These are phyloP conservation scores for Pampusana beccarii DNA, from an alignment of 2,113 vertebrate species.

Conservation along the genomic window DNA sequence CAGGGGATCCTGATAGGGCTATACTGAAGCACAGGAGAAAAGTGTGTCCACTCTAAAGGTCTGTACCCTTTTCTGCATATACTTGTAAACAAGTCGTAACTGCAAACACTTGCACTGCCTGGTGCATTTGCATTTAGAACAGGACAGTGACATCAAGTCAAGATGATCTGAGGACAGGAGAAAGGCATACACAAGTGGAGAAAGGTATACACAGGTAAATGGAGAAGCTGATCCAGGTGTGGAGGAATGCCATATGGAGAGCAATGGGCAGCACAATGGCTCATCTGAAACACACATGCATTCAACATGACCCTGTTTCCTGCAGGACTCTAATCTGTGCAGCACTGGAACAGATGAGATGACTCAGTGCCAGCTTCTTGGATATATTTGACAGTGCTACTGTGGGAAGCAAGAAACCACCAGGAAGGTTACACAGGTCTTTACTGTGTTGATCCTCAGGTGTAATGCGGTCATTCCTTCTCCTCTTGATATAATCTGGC, in stretches of 20 bases:
- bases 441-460: not conserved
- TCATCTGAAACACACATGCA: not conserved
- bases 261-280: not conserved
- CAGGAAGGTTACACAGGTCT: not conserved
- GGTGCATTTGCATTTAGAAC: not conserved
- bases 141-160: not conserved
- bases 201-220: not conserved
- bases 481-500: not conserved
- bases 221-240: not conserved
- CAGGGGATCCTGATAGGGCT: not conserved
- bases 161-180: not conserved
- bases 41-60: not conserved
- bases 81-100: not conserved
- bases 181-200: not conserved
- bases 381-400: not conserved
- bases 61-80: not conserved
- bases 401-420: not conserved
- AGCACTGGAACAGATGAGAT: not conserved
- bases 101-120: not conserved
- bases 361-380: not conserved
- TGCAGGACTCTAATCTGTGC: not conserved
- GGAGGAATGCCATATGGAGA: rapidly evolving
- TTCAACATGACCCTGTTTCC: not conserved
- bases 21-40: not conserved
- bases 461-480: not conserved